These are phyloP conservation scores for Pomacea canaliculata DNA, from an alignment of 2,888 invertebrate genomes.

Conservation along the genomic window DNA sequence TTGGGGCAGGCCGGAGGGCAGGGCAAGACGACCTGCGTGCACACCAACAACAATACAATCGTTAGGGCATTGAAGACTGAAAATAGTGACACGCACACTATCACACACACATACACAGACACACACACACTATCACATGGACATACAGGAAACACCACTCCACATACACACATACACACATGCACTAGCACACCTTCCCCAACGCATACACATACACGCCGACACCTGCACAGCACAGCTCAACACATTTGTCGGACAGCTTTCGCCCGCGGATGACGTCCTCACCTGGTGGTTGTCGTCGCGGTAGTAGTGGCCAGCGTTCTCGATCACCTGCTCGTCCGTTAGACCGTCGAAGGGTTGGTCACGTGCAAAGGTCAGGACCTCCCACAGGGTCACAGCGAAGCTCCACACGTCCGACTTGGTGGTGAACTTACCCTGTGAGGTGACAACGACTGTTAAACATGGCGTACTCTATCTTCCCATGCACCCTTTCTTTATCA, in stretches of 20 bases:
- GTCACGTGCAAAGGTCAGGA: slow-evolving; percentile 82
- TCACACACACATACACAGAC: not conserved
- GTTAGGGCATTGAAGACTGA: too few relatives aligned
- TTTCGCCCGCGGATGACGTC: not conserved
- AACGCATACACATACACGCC: not conserved
- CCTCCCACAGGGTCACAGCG: slow-evolving; percentile 89
- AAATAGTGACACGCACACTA: not conserved
- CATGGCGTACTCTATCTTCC: too few relatives aligned
- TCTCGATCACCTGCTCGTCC: slow-evolving; percentile 85
- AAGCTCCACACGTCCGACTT: slow-evolving; percentile 93
- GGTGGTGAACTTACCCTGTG: slow-evolving; percentile 86
- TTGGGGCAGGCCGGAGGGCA: slow-evolving; percentile 84
- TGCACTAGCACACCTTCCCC: too few relatives aligned
- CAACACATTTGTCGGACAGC: too few relatives aligned
- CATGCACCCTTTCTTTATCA: too few relatives aligned
- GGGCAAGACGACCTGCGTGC: slow-evolving; percentile 73
- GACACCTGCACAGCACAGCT: too few relatives aligned
- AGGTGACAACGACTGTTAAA: not conserved
- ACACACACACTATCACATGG: too few relatives aligned
- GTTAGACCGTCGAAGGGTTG: slow-evolving; percentile 83
- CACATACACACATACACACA: too few relatives aligned
- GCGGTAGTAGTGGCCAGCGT: slow-evolving; percentile 82
- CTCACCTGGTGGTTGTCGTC: slow-evolving; percentile 75
- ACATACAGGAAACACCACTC: too few relatives aligned
- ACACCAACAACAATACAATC: not conserved